These are phyloP conservation scores for Sylvia atricapilla DNA, from an alignment of 2,113 vertebrate species.

Conservation along the genomic window DNA sequence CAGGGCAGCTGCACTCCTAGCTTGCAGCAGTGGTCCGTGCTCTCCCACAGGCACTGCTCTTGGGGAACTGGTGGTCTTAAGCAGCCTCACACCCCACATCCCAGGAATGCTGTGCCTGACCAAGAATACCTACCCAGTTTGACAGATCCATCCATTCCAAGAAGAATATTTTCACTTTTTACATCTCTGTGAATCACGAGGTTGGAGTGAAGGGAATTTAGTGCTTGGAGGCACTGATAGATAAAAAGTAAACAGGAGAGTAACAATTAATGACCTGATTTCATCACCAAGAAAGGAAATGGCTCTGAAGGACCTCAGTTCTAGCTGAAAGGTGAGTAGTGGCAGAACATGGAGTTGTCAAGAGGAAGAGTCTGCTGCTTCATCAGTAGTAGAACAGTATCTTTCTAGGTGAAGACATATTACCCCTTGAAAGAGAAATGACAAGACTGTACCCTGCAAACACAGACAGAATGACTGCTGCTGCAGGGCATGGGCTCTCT, in stretches of 20 bases:
- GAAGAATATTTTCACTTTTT: constrained; percentile 95
- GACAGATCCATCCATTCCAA: constrained; percentile 95
- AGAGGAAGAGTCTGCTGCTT: not conserved
- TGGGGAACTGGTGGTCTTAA: not conserved
- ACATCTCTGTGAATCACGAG: constrained; percentile 96
- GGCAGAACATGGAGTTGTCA: not conserved
- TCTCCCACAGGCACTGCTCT: not conserved
- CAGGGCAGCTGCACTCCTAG: not conserved
- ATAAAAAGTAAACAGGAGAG: not conserved
- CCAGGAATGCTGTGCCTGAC: not conserved
- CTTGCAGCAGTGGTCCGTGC: not conserved
- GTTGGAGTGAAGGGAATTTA: constrained; percentile 93
- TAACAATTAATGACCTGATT: constrained; percentile 26
- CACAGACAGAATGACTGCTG: not conserved
- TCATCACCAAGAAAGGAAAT: not conserved
- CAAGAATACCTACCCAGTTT: constrained; percentile 86
- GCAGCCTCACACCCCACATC: not conserved
- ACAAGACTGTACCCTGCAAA: not conserved
- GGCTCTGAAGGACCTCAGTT: not conserved
- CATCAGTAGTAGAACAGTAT: not conserved
- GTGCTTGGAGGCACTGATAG: constrained; percentile 89
- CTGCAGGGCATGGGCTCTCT: not conserved
- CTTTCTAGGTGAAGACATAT: not conserved
- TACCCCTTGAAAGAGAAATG: not conserved
- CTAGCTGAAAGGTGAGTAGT: not conserved